Evolutionary conservation across 2,113 vertebrate species (phyloP).

Genomic region (Ctenodactylus gundi): DNA sequence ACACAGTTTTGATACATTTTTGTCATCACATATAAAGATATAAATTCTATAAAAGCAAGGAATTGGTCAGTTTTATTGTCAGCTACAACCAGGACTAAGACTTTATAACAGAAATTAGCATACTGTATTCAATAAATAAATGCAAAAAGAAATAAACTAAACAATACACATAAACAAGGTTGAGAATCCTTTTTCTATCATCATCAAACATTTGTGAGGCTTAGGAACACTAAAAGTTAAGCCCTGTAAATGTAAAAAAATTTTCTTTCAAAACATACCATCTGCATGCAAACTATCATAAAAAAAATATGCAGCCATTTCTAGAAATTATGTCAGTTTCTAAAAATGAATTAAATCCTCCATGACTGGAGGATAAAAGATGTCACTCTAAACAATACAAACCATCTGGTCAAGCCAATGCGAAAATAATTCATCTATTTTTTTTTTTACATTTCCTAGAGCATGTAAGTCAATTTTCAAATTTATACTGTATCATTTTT

Average conservation of each 20-base stretch:
- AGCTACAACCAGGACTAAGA: not conserved
- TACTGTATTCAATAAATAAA: not conserved
- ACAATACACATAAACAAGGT: not conserved
- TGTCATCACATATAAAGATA: not conserved
- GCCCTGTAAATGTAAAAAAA: not conserved
- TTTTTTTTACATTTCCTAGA: not conserved
- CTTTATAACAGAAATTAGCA: not conserved
- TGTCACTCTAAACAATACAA: not conserved
- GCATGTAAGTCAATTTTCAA: not conserved
- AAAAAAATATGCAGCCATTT: not conserved
- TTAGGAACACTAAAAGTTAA: not conserved
- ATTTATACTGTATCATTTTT: not conserved
- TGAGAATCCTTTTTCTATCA: not conserved
- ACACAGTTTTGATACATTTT: not conserved
- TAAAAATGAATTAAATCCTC: not conserved
- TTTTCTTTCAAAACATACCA: constrained; percentile 11
- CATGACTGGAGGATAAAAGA: not conserved
- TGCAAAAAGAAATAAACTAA: not conserved
- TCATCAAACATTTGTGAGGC: not conserved
- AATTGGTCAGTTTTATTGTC: not conserved
- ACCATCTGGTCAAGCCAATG: not conserved
- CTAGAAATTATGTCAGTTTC: not conserved
- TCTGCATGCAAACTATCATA: not conserved
- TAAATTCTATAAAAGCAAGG: not conserved
- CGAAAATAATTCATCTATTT: not conserved